Conservation (phyloP, 1,140 invertebrate species). For the Trachelipus rathkii region DNA sequence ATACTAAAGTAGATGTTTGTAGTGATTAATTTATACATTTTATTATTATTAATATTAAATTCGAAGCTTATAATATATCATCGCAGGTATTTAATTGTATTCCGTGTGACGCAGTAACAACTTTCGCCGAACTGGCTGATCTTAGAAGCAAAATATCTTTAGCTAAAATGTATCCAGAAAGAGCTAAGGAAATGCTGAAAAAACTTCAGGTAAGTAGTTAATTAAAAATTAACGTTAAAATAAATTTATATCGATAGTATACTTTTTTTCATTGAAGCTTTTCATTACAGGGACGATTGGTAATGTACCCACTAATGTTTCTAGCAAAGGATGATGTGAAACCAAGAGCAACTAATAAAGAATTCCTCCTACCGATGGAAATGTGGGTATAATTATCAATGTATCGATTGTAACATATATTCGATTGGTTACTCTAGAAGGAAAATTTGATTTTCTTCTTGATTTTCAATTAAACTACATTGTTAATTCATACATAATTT, state of each 20-base stretch:
- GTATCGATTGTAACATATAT: neutral
- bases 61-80: neutral
- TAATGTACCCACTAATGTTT: constrained; percentile 20
- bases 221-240: neutral
- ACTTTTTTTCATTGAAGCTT: neutral
- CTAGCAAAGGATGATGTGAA: constrained; percentile 17
- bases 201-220: constrained; percentile 10
- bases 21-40: neutral
- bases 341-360: constrained; percentile 20
- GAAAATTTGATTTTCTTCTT: too few relatives aligned
- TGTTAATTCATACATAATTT: neutral
- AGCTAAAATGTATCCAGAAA: neutral
- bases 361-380: constrained; percentile 18
- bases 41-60: neutral
- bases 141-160: constrained; percentile 4
- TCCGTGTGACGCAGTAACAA: constrained; percentile 12
- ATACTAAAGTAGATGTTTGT: neutral
- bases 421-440: too few relatives aligned
- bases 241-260: neutral
- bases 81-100: constrained; percentile 19
- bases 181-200: neutral
- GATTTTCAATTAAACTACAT: neutral
- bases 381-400: constrained; percentile 17
- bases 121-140: neutral
- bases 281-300: constrained; percentile 11